Evolutionary conservation across 2,888 invertebrate species (phyloP), one percentile per base, ranked within the genome.

Genomic region (Lissonota sp.): DNA sequence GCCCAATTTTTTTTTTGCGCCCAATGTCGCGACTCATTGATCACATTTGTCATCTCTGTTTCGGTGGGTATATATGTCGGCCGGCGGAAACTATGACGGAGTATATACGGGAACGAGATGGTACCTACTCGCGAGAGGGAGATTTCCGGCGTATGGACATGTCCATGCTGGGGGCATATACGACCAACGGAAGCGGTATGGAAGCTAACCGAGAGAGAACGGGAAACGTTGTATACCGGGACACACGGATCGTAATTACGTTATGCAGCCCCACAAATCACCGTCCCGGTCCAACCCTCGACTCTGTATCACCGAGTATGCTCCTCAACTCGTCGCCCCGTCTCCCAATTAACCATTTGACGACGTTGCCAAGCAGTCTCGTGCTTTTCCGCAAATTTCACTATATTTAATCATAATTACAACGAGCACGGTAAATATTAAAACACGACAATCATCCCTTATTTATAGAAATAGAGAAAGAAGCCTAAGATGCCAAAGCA

Each of bases 191-290:
- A 62, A 63, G 75, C 69, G 42, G 58, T 69, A 66, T 39, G 44
- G 69, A 70, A 53, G 70, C 73, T 26, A 26, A 84, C 64, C 80
- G 75, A 80, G 80, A 83, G 71, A 26, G 26, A 26, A 70, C 60
- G 66, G 72, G 26, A 69, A 76, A 73, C 26, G 53, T 46, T 80
- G 79, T 78, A 75, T 75, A 66, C 74, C 70, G 58, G 70, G 71
- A 75, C 69, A 69, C 74, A 79, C 74, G 79, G 73, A 84, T 84
- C 79, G 80, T 84, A 84, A 85, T 85, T 82, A 83, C 74, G 76
- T 80, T 67, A 80, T 83, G 76, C 79, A 79, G 69, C 84, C 72
- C 78, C 82, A 79, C 83, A 82, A 82, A 82, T 84, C 82, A 82
- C 72, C 79, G 74, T 53, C 75, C 51, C 39, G 53, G 63, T 70